Evolutionary conservation across 2,888 invertebrate species (phyloP), one percentile per base, ranked within the genome.

Genomic region (Leptinotarsa peninsularis): DNA sequence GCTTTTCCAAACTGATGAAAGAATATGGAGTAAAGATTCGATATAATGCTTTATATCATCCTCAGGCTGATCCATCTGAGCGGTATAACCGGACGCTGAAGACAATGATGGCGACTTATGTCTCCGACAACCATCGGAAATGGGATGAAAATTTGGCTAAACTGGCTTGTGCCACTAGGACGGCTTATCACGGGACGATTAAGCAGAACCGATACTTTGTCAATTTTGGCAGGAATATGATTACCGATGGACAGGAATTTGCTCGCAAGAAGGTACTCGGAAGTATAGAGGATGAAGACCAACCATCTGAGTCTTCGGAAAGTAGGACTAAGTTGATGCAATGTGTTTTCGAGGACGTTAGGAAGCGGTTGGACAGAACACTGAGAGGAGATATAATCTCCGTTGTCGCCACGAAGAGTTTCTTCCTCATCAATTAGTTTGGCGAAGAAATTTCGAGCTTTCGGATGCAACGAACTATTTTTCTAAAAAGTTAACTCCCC

Each of bases 121-220:
- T 75, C 18, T 49, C 3, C 27, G 27, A 27, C 27, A 27, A 27
- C 27, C 27, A 27, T 3, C 27, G 4, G 4, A 27, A 27, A 23
- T 78, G 78, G 76, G 75, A 71, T 67, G 66, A 63, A 23, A 72
- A 72, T 60, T 56, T 78, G 50, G 54, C 74, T 27, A 27, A 27
- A 27, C 27, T 27, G 27, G 27, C 27, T 27, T 27, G 27, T 27
- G 27, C 4, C 27, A 27, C 27, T 27, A 27, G 27, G 27, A 27
- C 54, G 18, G 54, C 54, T 17, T 0, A 56, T 56, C 13, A 56
- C n/a, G 54, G 14, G 54, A n/a, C n/a, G 1, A 56, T 56, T 7
- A 56, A 17, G 54, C 54, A 56, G 54, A 56, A 56, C 54, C 74
- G 54, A 43, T 74, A 63, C 63, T 56, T 17, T n/a, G n/a, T 56